Conservation (phyloP, 2,113 vertebrate genomes). For the Herpailurus yagouaroundi region DNA sequence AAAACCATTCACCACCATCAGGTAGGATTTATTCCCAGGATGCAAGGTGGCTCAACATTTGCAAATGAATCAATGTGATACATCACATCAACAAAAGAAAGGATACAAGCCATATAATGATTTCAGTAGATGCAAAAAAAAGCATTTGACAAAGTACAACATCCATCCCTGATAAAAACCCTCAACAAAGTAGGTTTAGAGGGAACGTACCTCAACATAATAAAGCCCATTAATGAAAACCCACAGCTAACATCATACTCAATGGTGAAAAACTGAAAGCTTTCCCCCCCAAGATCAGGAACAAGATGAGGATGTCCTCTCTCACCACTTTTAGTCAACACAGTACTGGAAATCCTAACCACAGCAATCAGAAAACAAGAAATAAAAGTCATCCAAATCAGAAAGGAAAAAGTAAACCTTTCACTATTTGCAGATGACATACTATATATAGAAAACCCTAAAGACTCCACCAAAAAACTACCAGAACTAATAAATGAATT, state of each 20-base stretch:
- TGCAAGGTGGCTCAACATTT: not conserved
- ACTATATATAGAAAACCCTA: not conserved
- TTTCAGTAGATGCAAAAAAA: not conserved
- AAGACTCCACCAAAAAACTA: not conserved
- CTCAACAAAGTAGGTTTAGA: not conserved
- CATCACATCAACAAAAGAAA: not conserved
- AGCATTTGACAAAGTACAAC: not conserved
- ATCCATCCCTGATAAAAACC: not conserved
- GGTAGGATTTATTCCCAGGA: not conserved
- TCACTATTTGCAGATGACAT: not conserved
- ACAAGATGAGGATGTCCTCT: not conserved
- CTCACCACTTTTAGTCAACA: not conserved
- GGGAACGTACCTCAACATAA: not conserved
- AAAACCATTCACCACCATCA: not conserved
- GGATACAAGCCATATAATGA: not conserved
- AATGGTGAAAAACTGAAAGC: not conserved
- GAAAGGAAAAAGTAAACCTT: not conserved
- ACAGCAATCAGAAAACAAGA: not conserved
- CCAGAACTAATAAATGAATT: not conserved
- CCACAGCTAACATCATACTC: not conserved
- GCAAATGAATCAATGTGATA: not conserved
- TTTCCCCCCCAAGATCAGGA: not conserved
- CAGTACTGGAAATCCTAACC: not conserved
- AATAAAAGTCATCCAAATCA: not conserved
- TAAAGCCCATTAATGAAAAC: not conserved